Evolutionary conservation across 2,888 invertebrate species (phyloP).

Genomic region (Physocephala rufipes): DNA sequence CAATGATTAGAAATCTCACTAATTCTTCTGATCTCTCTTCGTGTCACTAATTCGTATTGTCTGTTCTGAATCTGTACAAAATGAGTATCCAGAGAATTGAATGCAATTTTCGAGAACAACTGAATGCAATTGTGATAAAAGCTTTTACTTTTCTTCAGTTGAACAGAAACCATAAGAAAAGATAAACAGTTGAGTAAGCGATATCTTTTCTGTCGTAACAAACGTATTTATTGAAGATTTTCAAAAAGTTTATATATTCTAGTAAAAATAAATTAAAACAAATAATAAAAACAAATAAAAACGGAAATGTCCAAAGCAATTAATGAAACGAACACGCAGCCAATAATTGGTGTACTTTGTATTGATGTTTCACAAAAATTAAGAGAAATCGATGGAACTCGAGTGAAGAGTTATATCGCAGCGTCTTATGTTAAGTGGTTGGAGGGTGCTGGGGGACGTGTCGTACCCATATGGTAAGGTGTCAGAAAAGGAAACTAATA

Average conservation of each 20-base stretch:
- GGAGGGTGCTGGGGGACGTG: constrained; percentile 84
- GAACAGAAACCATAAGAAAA: not conserved
- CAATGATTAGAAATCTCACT: too few relatives aligned
- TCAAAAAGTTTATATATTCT: not conserved
- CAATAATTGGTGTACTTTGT: constrained; percentile 76
- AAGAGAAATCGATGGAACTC: constrained; percentile 66
- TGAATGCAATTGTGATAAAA: not conserved
- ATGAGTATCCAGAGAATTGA: not conserved
- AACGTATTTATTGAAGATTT: not conserved
- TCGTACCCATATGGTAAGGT: constrained; percentile 81
- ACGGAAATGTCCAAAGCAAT: constrained; percentile 27
- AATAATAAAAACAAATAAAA: not conserved
- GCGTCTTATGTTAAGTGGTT: constrained; percentile 87
- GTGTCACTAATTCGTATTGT: not conserved
- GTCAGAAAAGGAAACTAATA: not conserved
- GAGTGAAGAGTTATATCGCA: constrained; percentile 77
- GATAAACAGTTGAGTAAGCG: not conserved
- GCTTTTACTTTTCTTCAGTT: constrained; percentile 14
- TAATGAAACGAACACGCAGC: constrained; percentile 49
- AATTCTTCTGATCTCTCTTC: too few relatives aligned
- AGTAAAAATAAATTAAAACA: not conserved
- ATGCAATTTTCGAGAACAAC: not conserved
- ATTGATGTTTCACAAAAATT: constrained; percentile 73
- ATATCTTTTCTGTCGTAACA: constrained; percentile 26
- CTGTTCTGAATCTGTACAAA: not conserved